Conservation (phyloP, 2,113 vertebrate species). For the Trogon surrucura region DNA sequence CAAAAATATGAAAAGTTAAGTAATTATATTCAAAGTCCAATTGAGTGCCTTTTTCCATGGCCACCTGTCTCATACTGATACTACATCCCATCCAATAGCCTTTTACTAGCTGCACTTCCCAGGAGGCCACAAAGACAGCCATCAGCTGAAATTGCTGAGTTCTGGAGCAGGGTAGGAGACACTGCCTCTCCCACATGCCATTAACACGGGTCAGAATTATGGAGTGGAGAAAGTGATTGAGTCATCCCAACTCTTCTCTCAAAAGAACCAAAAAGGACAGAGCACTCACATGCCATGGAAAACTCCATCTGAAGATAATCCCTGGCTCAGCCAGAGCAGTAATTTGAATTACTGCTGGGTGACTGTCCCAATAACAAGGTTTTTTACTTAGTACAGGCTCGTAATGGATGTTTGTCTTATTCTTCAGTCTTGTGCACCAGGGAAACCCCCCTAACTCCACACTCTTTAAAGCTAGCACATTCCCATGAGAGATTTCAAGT, state of each 20-base stretch:
- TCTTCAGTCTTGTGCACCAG: neutral
- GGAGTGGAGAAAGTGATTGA: neutral
- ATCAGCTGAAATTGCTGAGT: fast-evolving
- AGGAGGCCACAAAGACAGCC: neutral
- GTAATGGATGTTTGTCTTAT: neutral
- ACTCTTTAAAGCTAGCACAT: neutral
- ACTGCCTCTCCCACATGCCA: neutral
- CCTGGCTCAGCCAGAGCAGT: neutral
- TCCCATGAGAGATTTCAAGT: neutral
- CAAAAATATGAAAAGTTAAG: neutral
- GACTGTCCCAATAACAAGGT: neutral
- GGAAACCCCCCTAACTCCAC: neutral
- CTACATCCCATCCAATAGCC: neutral
- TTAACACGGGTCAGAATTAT: neutral
- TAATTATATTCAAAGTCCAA: neutral
- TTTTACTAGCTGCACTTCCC: neutral
- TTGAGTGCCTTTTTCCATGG: neutral
- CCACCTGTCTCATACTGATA: neutral
- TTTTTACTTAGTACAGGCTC: neutral
- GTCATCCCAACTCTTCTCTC: neutral
- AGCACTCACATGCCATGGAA: neutral
- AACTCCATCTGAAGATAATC: neutral
- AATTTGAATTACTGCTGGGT: neutral
- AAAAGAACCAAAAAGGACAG: neutral
- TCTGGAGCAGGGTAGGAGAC: neutral